phyloP scores from a whole-genome alignment of 2,113 vertebrate genomes.

The Calonectris borealis region DNA sequence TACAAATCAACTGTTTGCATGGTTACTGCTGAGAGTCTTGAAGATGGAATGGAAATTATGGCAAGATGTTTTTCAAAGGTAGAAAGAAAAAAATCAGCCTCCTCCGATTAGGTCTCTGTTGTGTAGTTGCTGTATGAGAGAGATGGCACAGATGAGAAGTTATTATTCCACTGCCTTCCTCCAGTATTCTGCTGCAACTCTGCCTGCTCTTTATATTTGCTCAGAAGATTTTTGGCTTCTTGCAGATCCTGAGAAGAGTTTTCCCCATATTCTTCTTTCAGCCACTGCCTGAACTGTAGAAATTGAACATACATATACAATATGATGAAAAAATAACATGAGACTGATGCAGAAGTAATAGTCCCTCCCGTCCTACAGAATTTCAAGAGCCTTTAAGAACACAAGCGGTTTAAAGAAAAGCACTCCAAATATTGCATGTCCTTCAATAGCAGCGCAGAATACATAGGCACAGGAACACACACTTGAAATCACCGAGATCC shows the following conservation, averaged over 20 bases:
- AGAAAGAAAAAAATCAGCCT: background rate
- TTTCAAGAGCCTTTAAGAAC: background rate
- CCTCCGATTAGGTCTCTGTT: constrained; percentile 67
- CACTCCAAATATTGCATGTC: background rate
- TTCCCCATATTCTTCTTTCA: constrained; percentile 85
- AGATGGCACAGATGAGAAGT: constrained; percentile 67
- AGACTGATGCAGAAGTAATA: background rate
- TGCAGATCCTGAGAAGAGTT: constrained; percentile 86
- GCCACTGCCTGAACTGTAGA: constrained; percentile 87
- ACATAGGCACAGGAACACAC: background rate
- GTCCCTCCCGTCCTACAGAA: background rate
- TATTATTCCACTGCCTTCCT: constrained; percentile 73
- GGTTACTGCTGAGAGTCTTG: background rate
- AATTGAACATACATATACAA: background rate
- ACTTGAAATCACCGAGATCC: background rate
- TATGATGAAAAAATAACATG: background rate
- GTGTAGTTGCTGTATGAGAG: constrained; percentile 69
- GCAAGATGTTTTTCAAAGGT: background rate
- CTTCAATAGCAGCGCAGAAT: background rate
- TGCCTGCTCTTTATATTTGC: constrained; percentile 75
- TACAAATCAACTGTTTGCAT: constrained; percentile 2
- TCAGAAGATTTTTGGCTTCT: constrained; percentile 82
- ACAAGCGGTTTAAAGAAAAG: background rate
- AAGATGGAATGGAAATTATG: constrained; percentile 22
- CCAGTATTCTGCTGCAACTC: constrained; percentile 58